phyloP scores from a whole-genome alignment of 2,797 vertebrate genomes.

The Acrossocheilus wenchowensis region DNA sequence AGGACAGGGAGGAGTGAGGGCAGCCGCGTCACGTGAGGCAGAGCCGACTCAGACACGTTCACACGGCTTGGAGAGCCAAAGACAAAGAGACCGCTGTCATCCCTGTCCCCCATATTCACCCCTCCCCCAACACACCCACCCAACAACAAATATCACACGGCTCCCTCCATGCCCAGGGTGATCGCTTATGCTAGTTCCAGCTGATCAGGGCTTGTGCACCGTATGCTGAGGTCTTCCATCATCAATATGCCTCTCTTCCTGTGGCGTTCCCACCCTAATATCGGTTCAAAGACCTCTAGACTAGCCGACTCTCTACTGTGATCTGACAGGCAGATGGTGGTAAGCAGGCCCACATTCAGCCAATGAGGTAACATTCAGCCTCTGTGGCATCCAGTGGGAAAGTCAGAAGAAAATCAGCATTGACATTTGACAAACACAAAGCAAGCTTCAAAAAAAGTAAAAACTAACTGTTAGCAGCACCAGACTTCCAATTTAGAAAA shows the following conservation, averaged over 20 bases:
- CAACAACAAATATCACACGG: slow-evolving; percentile 50
- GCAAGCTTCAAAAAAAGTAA: neutral
- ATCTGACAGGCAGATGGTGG: slow-evolving; percentile 31
- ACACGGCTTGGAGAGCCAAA: slow-evolving; percentile 62
- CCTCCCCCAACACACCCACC: slow-evolving; percentile 53
- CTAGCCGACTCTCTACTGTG: neutral
- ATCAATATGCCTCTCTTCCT: neutral
- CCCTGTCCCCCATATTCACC: slow-evolving; percentile 49
- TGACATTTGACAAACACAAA: neutral
- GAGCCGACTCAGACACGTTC: slow-evolving; percentile 66
- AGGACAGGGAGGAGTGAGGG: slow-evolving; percentile 57
- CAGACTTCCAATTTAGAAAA: neutral
- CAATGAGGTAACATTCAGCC: neutral
- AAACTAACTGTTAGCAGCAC: slow-evolving; percentile 4
- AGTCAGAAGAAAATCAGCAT: neutral
- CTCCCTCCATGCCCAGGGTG: slow-evolving; percentile 21
- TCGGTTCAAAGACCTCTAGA: slow-evolving; percentile 17
- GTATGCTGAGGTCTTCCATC: slow-evolving; percentile 37
- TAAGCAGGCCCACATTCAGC: neutral
- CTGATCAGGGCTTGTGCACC: slow-evolving; percentile 46
- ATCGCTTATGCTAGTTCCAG: slow-evolving; percentile 51
- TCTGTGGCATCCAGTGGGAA: neutral
- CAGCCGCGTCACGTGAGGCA: slow-evolving; percentile 61
- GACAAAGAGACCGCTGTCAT: slow-evolving; percentile 71
- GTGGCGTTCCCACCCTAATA: slow-evolving; percentile 29